Percentiles rank a stretch among this genome's conserved stretches.
These are phyloP conservation scores for Tragulus kanchil DNA, from an alignment of 2,113 vertebrate genomes.

Conservation along the genomic window DNA sequence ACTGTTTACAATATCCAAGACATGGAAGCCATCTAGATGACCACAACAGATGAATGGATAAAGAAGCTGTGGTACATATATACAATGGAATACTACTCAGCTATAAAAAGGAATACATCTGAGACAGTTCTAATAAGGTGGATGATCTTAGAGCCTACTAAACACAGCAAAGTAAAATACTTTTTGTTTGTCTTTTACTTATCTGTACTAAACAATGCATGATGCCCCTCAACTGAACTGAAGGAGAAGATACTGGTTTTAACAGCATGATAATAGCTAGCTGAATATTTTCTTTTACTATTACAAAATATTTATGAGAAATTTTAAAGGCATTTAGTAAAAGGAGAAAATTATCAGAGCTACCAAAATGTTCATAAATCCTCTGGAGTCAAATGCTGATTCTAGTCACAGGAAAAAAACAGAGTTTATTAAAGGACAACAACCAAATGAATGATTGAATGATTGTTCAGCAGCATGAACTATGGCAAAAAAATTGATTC, in stretches of 20 bases:
- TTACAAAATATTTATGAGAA: neutral
- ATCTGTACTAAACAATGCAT: neutral
- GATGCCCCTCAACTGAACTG: neutral
- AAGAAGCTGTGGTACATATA: too few species aligned
- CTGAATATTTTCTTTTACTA: conserved; percentile 4
- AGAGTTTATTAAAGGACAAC: neutral
- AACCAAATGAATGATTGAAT: conserved; percentile 37
- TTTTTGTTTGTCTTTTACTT: neutral
- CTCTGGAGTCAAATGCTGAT: neutral
- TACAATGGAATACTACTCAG: too few species aligned
- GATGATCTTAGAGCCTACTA: too few species aligned
- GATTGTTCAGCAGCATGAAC: conserved; percentile 33
- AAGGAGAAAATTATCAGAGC: neutral
- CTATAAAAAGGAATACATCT: too few species aligned
- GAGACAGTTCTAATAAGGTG: too few species aligned
- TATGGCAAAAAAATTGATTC: conserved; percentile 65
- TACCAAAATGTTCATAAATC: neutral
- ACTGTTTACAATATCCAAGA: too few species aligned
- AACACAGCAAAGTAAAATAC: neutral
- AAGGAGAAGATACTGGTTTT: neutral
- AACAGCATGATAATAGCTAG: neutral
- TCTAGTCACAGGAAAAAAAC: neutral
- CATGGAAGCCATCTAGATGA: too few species aligned
- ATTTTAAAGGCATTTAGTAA: neutral
- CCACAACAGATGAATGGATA: too few species aligned